Evolutionary conservation across 2,797 vertebrate genomes (phyloP), one percentile per base, ranked within the genome.

Genomic region (Taeniopygia guttata): DNA sequence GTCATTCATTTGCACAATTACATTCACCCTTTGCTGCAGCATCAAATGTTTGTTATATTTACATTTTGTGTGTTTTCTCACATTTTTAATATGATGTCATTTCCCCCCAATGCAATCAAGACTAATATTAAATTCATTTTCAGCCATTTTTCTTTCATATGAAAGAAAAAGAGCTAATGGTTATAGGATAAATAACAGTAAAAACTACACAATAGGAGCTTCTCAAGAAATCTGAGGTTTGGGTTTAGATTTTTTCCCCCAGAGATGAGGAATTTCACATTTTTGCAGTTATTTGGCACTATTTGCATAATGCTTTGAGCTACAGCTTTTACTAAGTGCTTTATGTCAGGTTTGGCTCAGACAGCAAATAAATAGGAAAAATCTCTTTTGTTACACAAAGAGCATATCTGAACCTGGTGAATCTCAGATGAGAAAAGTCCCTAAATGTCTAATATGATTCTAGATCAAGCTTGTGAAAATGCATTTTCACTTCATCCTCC

Each of bases 141-240:
- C 60, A 82, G 74, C n/a, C 36, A 67, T n/a, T n/a, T n/a, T n/a
- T n/a, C 63, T 48, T 16, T 64, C 64, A 68, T 23, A 62, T 43
- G 70, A 94, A 95, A 92, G 15, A 69, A 89, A 92, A 95, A 91
- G 60, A 90, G 52, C 18, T 95, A 84, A 92, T 81, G 32, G 60
- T 5, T 81, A 21, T 10, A 79, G 17, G 15, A 73, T 6, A 66
- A 90, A 46, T 59, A 77, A 72, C 6, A 73, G 10, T 17, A 40
- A 78, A 86, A 48, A 69, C 23, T 5, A 80, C 7, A 36, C 48
- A 68, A 60, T 6, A 62, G 6, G 7, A 51, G 11, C 14, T 56
- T 87, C 30, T 87, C 46, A 68, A 51, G 18, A 83, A 55, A 40
- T 36, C 7, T 36, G 30, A 23, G 18, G 9, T 45, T 46, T 52